Base-by-base conservation (phyloP, 2,113 vertebrate species). In the Psittacula cyanocephala region DNA sequence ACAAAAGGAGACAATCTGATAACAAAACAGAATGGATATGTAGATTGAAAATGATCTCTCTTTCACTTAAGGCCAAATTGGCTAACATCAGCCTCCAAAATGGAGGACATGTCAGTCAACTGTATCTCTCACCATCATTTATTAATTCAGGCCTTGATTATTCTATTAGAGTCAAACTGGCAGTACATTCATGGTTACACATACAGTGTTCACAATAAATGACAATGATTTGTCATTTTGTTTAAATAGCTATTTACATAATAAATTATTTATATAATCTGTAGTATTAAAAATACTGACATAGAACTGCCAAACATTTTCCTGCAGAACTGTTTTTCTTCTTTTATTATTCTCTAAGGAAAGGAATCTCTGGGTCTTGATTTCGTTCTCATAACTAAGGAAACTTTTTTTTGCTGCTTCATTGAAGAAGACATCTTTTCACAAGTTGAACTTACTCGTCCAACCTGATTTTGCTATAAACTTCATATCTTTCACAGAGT, bases 1-100 rank as follows among this genome's bases (percentile, higher is more conserved):
- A 97, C 81, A 94, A 74, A 97, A 91, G 63, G 49, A 72, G 76
- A 91, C 94, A 94, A 76, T 87, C 91, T 96, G 93, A 39, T 81
- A 96, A 88, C 72, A 88, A 93, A 94, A 88, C 37, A 60, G 52
- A 83, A 94, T 1, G 20, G 71, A 69, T 91, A 65, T 70, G 47
- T 76, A 86, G 52, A 88, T 76, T 76, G 90, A 84, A 94, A 92
- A 89, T 93, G 0, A 86, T 90, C 95, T 89, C 47, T 83, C 81
- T 96, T 88, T 93, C 79, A 94, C 86, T 93, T 94, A 88, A 80
- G 24, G 60, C 53, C 55, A 94, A 87, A 86, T 88, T 94, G 71
- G 60, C 70, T 89, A 92, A 81, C 4, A 3, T 17, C 20, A 46
- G 13, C 22, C 55, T 93, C 44, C 59, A 81, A 89, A 90, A 91